A percentile compares a stretch with the other conserved stretches of the same genome.
Conservation (phyloP, 1,140 invertebrate species). For the Diachasma alloeum region DNA sequence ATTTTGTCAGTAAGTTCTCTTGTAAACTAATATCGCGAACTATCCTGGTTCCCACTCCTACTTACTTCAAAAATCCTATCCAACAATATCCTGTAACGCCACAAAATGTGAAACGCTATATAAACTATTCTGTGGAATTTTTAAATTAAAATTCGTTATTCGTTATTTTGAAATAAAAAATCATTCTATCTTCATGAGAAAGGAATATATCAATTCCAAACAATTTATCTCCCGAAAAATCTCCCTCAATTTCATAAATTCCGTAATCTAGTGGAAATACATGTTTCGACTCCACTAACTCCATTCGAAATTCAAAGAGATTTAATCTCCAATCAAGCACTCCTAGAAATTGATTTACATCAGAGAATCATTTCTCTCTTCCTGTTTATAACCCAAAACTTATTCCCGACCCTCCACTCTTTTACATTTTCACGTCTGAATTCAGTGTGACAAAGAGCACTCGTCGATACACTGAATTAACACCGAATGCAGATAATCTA, state of each 20-base stretch:
- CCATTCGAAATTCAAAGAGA: background rate
- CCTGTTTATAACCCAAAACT: background rate
- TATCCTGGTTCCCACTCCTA: no score
- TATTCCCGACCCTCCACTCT: background rate
- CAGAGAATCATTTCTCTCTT: background rate
- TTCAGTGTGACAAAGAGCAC: background rate
- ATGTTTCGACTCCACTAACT: background rate
- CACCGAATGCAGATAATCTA: constrained; percentile 6
- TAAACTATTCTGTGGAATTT: background rate
- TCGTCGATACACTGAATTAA: constrained; percentile 18
- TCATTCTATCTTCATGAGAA: no score
- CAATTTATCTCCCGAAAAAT: background rate
- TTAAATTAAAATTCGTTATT: background rate
- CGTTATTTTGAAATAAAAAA: no score
- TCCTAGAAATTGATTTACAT: background rate
- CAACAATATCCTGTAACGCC: no score
- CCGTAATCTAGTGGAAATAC: background rate
- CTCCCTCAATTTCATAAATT: background rate
- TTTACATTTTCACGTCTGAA: background rate
- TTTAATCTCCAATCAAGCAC: background rate
- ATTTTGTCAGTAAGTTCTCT: no score
- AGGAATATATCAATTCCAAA: no score
- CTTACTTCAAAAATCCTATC: no score
- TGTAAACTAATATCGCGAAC: no score
- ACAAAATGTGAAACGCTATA: no score